A percentile compares a stretch with the other conserved stretches of the same genome.
Evolutionary conservation across 2,113 vertebrate species (phyloP).

Genomic region (Pterocles orientalis): DNA sequence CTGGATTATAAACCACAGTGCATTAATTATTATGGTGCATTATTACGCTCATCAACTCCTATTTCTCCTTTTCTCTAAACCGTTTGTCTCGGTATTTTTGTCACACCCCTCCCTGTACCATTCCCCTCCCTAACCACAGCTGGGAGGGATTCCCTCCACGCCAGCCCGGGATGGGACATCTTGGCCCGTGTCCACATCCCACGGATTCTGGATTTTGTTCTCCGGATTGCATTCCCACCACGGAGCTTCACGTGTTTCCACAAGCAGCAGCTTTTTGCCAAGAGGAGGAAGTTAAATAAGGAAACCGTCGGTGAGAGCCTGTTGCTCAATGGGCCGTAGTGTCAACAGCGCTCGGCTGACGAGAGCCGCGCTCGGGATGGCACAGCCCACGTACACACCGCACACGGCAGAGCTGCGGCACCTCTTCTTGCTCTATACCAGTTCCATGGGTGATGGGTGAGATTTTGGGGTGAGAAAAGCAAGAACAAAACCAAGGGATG

Average conservation of each 20-base stretch:
- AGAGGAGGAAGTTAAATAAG: background rate
- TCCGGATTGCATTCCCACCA: fast-evolving
- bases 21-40: fast-evolving
- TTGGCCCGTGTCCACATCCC: fast-evolving
- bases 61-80: background rate
- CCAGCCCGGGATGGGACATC: background rate
- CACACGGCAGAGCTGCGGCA: background rate
- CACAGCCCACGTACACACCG: fast-evolving
- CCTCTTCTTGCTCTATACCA: fast-evolving
- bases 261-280: background rate
- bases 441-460: background rate
- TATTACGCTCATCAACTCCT: fast-evolving
- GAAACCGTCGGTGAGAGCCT: background rate
- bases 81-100: background rate
- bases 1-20: background rate
- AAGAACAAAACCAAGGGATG: background rate
- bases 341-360: background rate
- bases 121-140: fast-evolving
- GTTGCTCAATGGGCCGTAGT: background rate
- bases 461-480: background rate
- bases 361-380: fast-evolving
- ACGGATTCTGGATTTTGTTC: background rate
- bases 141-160: too few relatives aligned
- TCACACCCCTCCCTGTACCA: background rate
- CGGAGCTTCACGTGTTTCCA: background rate